Evolutionary conservation across 2,888 invertebrate genomes (phyloP), one percentile per base, ranked within the genome.

Genomic region (Malachius bipustulatus): DNA sequence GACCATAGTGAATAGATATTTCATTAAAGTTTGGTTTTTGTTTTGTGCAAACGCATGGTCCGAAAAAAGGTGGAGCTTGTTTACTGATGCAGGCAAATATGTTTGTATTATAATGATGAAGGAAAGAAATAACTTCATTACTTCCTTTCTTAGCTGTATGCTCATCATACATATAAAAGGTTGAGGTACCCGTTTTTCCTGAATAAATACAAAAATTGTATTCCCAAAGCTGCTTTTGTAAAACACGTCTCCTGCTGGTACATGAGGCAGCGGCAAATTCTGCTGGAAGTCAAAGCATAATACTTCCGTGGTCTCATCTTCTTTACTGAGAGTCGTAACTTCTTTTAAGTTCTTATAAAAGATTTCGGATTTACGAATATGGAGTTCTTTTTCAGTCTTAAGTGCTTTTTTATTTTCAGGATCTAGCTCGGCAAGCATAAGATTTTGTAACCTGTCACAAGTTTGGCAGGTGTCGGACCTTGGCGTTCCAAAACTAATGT

Each of bases 201-300:
- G 42, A 43, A 35, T 41, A 38, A 12, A 48, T 33, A 27, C 45
- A 45, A 35, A 46, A 44, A 26, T 47, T 47, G 30, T 41, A 45
- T 11, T 39, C 31, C 41, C 46, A 47, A 24, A 45, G 33, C 34
- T 47, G 46, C 2, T 32, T 24, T 44, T 42, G 27, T 45, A 47
- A 30, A 49, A 49, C 6, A 42, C 45, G 26, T 48, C 44, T 28
- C 46, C 46, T 13, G 38, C 37, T 13, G 43, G 41, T 29, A 46
- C 16, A 12, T n/a, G n/a, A n/a, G n/a, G n/a, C n/a, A n/a, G n/a
- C n/a, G n/a, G n/a, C n/a, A n/a, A n/a, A n/a, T n/a, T 42, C 32
- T 48, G 49, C 33, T 44, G 46, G 30, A 32, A 47, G 26, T 47
- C 45, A 42, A 47, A 48, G 31, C 33, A 35, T 16, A 49, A 26